A percentile compares a stretch with the other conserved stretches of the same genome.
phyloP scores from a whole-genome alignment of 2,888 invertebrate species.

The Hedychridium roseum region DNA sequence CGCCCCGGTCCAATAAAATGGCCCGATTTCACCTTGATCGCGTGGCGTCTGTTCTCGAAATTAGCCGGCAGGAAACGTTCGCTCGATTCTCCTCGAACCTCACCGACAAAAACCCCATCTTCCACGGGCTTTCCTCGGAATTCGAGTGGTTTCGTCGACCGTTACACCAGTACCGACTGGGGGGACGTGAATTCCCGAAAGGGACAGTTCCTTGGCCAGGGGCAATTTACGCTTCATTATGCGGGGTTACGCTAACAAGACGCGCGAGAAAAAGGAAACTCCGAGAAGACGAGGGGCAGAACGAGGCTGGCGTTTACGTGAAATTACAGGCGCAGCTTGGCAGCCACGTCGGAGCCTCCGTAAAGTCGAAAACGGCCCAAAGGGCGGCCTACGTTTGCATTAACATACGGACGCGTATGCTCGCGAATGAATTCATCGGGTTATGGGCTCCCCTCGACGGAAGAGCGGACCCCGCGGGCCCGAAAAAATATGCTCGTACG shows the following conservation, averaged over 20 bases:
- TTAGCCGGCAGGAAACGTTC: too few species aligned
- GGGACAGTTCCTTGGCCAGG: not conserved
- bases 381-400: conserved; percentile 12
- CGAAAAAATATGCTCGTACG: conserved; percentile 8
- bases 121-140: not conserved
- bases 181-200: conserved; percentile 4
- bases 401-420: conserved; percentile 25
- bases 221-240: conserved; percentile 44
- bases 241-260: conserved; percentile 41
- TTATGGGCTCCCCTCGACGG: conserved; percentile 24
- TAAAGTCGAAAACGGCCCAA: conserved; percentile 28
- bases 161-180: conserved; percentile 5
- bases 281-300: too few species aligned
- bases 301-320: conserved; percentile 21
- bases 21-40: too few species aligned
- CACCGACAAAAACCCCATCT: too few species aligned
- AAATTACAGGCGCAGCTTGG: conserved; percentile 26
- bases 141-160: not conserved
- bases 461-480: not conserved
- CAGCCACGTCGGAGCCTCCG: conserved; percentile 22
- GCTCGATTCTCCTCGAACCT: too few species aligned
- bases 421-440: conserved; percentile 43
- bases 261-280: conserved; percentile 18
- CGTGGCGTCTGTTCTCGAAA: too few species aligned
- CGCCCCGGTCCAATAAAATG: too few species aligned